phyloP scores from a whole-genome alignment of 2,113 vertebrate species.

The Buteo buteo region DNA sequence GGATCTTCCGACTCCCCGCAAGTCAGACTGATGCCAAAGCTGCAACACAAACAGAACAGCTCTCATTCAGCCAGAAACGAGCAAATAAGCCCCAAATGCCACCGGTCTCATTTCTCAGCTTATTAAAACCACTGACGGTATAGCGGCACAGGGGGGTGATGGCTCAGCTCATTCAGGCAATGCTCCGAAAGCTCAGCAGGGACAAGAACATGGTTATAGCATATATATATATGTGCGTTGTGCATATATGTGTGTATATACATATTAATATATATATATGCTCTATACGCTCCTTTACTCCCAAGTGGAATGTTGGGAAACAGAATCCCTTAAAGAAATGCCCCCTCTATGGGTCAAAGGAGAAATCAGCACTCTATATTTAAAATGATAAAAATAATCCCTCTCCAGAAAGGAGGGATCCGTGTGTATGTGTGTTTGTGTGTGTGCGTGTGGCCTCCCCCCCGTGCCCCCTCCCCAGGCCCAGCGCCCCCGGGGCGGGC shows the following conservation, averaged over 20 bases:
- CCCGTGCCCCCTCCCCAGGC: not conserved
- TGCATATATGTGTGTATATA: not conserved
- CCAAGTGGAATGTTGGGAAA: not conserved
- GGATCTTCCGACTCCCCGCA: slow-evolving; percentile 85
- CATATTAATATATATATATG: not conserved
- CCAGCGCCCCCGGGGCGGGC: not conserved
- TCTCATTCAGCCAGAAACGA: not conserved
- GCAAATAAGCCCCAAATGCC: not conserved
- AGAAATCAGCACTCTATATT: slow-evolving; percentile 71
- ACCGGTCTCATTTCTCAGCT: not conserved
- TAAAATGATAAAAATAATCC: slow-evolving; percentile 76
- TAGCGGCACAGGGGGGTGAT: not conserved
- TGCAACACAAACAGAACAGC: slow-evolving; percentile 56
- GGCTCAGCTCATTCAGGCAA: not conserved
- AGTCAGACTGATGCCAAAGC: slow-evolving; percentile 92
- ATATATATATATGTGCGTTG: not conserved
- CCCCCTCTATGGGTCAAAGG: slow-evolving; percentile 69
- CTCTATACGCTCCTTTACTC: not conserved
- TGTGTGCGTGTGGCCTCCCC: slow-evolving; percentile 38
- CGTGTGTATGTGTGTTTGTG: not conserved
- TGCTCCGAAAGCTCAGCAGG: not conserved
- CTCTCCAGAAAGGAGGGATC: slow-evolving; percentile 56
- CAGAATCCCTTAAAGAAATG: slow-evolving; percentile 20
- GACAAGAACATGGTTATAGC: not conserved
- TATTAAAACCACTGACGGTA: not conserved